phyloP scores from a whole-genome alignment of 2,797 vertebrate genomes.

The Scleropages formosus region DNA sequence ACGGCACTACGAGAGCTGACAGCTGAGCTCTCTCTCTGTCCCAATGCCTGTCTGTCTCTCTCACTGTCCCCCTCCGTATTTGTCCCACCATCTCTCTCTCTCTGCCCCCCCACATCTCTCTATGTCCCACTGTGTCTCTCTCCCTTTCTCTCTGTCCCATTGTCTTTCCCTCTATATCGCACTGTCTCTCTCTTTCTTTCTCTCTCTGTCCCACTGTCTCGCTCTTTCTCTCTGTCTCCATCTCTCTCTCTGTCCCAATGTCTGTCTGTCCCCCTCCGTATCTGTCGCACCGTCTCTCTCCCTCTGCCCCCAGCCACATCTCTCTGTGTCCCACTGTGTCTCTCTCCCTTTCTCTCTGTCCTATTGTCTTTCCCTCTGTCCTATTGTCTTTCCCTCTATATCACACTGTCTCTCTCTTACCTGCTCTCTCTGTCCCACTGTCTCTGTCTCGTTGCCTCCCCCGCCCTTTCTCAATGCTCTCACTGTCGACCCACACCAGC shows the following conservation, averaged over 20 bases:
- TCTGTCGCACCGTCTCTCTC: no score
- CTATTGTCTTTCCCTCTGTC: slow-evolving; percentile 74
- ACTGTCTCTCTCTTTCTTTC: slow-evolving; percentile 70
- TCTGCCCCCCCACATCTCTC: slow-evolving; percentile 51
- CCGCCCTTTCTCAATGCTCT: not conserved
- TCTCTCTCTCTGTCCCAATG: slow-evolving; percentile 70
- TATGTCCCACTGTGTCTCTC: slow-evolving; percentile 72
- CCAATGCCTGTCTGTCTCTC: slow-evolving; percentile 75
- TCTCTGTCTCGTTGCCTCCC: slow-evolving; percentile 67
- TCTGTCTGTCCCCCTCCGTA: no score
- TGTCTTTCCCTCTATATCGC: no score
- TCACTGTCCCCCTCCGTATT: no score
- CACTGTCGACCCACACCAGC: not conserved
- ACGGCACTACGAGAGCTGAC: slow-evolving; percentile 92
- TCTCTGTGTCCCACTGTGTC: slow-evolving; percentile 75
- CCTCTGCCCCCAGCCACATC: no score
- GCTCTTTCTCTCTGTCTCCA: slow-evolving; percentile 70
- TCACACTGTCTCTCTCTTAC: slow-evolving; percentile 72
- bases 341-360: no score
- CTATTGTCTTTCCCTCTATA: slow-evolving; percentile 76
- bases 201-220: slow-evolving; percentile 75
- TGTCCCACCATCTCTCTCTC: slow-evolving; percentile 16
- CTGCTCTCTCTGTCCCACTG: slow-evolving; percentile 70
- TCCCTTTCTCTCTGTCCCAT: slow-evolving; percentile 69
- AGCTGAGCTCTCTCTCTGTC: slow-evolving; percentile 80